Base-by-base conservation (phyloP, 2,888 invertebrate genomes). In the Pheosia gnoma region DNA sequence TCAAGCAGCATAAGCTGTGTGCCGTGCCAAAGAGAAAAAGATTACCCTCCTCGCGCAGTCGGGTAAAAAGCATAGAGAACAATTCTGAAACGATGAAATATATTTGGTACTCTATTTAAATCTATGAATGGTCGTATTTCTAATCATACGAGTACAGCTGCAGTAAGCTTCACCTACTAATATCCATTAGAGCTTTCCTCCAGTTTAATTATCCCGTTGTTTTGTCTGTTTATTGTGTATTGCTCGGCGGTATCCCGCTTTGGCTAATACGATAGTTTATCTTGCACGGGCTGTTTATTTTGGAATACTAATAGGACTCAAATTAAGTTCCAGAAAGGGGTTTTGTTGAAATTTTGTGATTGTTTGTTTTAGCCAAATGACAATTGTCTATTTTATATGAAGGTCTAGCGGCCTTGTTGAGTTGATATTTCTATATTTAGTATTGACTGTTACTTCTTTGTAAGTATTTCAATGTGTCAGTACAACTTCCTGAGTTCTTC, bases 171-270 rank as follows among this genome's bases (percentile, higher is more conserved):
- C 57, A 45, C 10, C 5, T 55, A 66, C 58, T 59, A 59, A 73
- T 64, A 68, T 64, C 66, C 66, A 61, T 66, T 62, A 67, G 57
- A 58, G 63, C 60, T 66, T 69, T 59, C 57, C 73, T 65, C 55
- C 47, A 64, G 60, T 70, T 67, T 65, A 74, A 77, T 77, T 77
- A 75, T 74, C 60, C 63, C 49, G 57, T 68, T 69, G 71, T 68
- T 70, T 71, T 71, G 65, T 62, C 64, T 65, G 60, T 68, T 58
- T 63, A 57, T 59, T 62, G 63, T 62, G 66, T 67, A 68, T 70
- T 68, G 59, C 59, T 70, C 60, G 47, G 67, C 59, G 41, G 69
- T 68, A 65, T 69, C 65, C 59, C 65, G 66, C 64, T 66, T 66
- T 66, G 52, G 59, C 63, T 66, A 62, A 65, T 67, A 57, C 56